These are phyloP conservation scores for Drosophila ogumai DNA, from an alignment of 1,140 invertebrate species.

Conservation along the genomic window DNA sequence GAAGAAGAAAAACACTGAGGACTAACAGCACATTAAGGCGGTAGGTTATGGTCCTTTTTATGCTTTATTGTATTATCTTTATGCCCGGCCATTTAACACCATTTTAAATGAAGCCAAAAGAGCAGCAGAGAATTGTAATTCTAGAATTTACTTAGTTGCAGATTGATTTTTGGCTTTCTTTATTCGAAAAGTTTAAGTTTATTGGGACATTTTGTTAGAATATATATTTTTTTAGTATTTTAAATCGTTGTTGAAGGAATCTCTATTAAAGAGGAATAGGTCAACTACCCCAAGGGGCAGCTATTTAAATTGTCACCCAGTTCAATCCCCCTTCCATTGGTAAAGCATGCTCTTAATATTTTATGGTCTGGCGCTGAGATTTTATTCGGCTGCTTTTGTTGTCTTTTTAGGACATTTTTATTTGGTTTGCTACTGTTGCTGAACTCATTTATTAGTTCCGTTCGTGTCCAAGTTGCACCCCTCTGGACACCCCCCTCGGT, in stretches of 20 bases:
- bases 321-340: conserved; percentile 11
- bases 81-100: conserved; percentile 3
- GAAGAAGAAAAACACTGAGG: background rate
- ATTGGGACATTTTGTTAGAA: no score
- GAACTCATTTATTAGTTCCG: conserved; percentile 82
- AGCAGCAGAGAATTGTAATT: background rate
- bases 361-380: conserved; percentile 66
- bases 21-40: background rate
- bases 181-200: background rate
- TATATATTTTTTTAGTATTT: no score
- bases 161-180: background rate
- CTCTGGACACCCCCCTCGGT: background rate
- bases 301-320: conserved; percentile 58
- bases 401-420: conserved; percentile 54
- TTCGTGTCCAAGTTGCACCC: conserved; percentile 28
- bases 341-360: conserved; percentile 71
- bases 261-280: background rate
- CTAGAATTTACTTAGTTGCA: background rate
- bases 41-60: background rate
- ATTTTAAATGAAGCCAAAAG: background rate
- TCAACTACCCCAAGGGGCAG: background rate
- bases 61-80: background rate
- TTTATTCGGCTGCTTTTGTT: conserved; percentile 39
- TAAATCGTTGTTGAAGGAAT: no score
- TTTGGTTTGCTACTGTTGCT: conserved; percentile 66